Percentiles rank a stretch among this genome's conserved stretches.
Evolutionary conservation across 2,888 invertebrate genomes (phyloP).

Genomic region (Panopea generosa): DNA sequence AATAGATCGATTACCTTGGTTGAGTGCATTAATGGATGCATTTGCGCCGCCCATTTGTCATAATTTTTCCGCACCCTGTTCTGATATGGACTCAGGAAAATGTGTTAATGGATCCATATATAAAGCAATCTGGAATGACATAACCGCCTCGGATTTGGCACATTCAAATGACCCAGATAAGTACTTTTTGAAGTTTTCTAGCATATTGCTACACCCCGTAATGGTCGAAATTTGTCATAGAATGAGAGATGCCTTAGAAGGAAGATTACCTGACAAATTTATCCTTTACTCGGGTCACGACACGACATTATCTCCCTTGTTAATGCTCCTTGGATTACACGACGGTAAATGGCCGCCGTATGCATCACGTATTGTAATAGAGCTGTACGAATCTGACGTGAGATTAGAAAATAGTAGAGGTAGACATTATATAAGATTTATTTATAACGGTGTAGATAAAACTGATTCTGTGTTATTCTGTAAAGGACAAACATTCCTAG

Average conservation of each 20-base stretch:
- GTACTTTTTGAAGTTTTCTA: conserved; percentile 87
- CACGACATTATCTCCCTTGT: conserved; percentile 93
- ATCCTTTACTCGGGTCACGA: conserved; percentile 96
- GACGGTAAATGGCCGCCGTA: conserved; percentile 90
- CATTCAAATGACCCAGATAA: conserved; percentile 41
- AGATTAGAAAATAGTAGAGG: conserved; percentile 38
- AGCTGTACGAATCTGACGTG: conserved; percentile 89
- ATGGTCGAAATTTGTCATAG: conserved; percentile 90
- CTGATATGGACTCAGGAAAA: conserved; percentile 84
- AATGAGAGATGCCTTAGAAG: conserved; percentile 62
- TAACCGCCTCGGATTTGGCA: conserved; percentile 62
- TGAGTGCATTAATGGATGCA: conserved; percentile 92
- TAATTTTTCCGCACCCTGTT: conserved; percentile 92
- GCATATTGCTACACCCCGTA: conserved; percentile 93
- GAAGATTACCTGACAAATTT: conserved; percentile 84
- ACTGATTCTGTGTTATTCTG: conserved; percentile 94
- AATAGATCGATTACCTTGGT: conserved; percentile 87
- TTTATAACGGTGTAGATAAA: conserved; percentile 94
- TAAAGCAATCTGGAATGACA: conserved; percentile 68
- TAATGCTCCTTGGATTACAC: conserved; percentile 91
- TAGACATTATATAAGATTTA: conserved; percentile 92
- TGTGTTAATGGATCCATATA: conserved; percentile 71
- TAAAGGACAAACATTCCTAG: conserved; percentile 79
- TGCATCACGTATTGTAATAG: conserved; percentile 94
- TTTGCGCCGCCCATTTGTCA: conserved; percentile 94